Evolutionary conservation across 2,797 vertebrate genomes (phyloP).

Genomic region (Xenops minutus): DNA sequence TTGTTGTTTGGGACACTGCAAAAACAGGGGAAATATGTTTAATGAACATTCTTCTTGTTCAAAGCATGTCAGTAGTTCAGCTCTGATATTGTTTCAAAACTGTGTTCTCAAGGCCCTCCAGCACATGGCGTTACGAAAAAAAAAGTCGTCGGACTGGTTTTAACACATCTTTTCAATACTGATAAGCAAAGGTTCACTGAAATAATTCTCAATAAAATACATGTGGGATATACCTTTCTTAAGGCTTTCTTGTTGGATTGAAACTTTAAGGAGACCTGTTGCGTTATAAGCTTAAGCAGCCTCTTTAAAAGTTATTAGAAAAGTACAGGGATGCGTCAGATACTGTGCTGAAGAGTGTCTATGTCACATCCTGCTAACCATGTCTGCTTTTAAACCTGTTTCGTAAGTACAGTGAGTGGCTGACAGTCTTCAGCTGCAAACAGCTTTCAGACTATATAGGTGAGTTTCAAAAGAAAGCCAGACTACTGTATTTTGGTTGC

Average conservation of each 20-base stretch:
- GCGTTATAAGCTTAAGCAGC: not conserved
- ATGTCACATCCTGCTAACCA: constrained; percentile 62
- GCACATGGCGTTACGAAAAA: constrained; percentile 62
- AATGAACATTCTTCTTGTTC: constrained; percentile 51
- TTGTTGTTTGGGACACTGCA: constrained; percentile 14
- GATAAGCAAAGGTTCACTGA: constrained; percentile 75
- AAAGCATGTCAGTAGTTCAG: constrained; percentile 53
- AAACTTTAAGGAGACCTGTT: not conserved
- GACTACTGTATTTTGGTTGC: not conserved
- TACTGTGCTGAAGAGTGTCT: constrained; percentile 10
- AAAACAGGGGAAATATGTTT: not conserved
- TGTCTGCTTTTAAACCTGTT: constrained; percentile 69
- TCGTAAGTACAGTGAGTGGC: constrained; percentile 48
- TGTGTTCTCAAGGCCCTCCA: constrained; percentile 75
- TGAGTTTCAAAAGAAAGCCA: constrained; percentile 9
- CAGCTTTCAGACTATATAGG: constrained; percentile 40
- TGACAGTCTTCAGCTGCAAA: constrained; percentile 53
- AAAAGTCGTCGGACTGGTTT: constrained; percentile 80
- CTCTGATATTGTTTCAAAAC: constrained; percentile 72
- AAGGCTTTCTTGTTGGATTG: not conserved
- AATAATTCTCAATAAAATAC: constrained; percentile 64
- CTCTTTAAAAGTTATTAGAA: not conserved
- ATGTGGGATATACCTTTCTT: constrained; percentile 24
- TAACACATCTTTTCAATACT: constrained; percentile 76
- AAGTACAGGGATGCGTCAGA: not conserved